Conservation (phyloP, 2,888 invertebrate species). For the Nomada ferruginata region DNA sequence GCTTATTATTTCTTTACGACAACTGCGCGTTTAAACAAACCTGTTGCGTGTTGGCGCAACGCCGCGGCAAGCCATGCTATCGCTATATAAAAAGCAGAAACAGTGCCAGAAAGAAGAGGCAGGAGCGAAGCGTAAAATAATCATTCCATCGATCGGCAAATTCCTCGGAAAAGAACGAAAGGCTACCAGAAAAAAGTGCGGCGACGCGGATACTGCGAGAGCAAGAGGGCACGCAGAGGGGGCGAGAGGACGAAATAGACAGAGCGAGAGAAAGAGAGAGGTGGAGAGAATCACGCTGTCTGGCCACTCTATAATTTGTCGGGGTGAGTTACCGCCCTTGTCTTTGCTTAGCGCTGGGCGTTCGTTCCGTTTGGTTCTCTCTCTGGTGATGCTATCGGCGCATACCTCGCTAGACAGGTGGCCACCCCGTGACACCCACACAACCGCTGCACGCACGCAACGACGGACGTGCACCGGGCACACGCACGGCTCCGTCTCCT, state of each 20-base stretch:
- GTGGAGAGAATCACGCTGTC: constrained; percentile 76
- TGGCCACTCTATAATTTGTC: constrained; percentile 83
- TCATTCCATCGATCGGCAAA: no score
- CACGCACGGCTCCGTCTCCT: constrained; percentile 53
- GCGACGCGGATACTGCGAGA: not conserved
- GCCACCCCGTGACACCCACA: constrained; percentile 82
- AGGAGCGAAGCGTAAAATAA: no score
- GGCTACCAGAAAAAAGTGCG: no score
- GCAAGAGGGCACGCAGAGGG: not conserved
- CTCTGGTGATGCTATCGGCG: constrained; percentile 81
- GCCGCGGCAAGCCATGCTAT: no score
- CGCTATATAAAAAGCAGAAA: no score
- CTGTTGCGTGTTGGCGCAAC: no score
- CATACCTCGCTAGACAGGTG: constrained; percentile 83
- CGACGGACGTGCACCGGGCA: constrained; percentile 68
- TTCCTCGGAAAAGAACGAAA: no score
- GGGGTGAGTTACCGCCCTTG: constrained; percentile 83
- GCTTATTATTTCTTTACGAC: no score
- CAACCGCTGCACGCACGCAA: constrained; percentile 59
- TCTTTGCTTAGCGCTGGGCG: constrained; percentile 82
- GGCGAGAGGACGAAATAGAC: not conserved
- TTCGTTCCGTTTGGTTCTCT: constrained; percentile 76
- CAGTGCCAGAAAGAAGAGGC: no score
- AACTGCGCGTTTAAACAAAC: no score
- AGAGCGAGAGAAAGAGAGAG: constrained; percentile 29